Percentiles rank a stretch among this genome's conserved stretches.
These are phyloP conservation scores for Pocillopora meandrina DNA, from an alignment of 92 coral and sea anemone genomes.

Conservation along the genomic window DNA sequence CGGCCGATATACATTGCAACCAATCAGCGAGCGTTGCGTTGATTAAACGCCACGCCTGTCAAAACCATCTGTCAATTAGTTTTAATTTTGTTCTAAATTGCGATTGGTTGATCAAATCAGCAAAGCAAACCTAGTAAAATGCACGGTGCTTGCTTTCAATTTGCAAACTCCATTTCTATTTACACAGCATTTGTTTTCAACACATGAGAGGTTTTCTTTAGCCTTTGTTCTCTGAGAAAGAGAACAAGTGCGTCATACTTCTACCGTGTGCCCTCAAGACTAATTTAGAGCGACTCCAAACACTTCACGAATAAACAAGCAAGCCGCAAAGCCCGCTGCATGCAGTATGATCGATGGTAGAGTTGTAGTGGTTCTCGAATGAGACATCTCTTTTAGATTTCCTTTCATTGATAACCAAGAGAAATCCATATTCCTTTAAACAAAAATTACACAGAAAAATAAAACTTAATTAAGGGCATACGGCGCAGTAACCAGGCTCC, in stretches of 20 bases:
- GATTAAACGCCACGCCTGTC: conserved; percentile 95
- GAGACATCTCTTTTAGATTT: too few relatives aligned
- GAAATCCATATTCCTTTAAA: too few relatives aligned
- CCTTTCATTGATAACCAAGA: too few relatives aligned
- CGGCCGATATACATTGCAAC: conserved; percentile 53
- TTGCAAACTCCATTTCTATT: conserved; percentile 55
- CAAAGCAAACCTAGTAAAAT: conserved; percentile 77
- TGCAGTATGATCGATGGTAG: too few relatives aligned
- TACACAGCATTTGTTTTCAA: conserved; percentile 72
- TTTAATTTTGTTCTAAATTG: conserved; percentile 62
- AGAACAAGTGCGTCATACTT: background rate
- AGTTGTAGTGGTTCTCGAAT: too few relatives aligned
- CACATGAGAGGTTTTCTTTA: conserved; percentile 58
- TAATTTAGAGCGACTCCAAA: background rate
- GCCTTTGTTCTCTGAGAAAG: conserved; percentile 2
- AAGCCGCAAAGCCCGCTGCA: too few relatives aligned
- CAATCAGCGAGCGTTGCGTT: conserved; percentile 78
- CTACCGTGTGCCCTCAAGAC: background rate
- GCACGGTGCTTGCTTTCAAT: conserved; percentile 71
- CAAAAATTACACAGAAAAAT: too few relatives aligned
- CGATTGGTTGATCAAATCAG: conserved; percentile 82
- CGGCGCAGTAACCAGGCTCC: too few relatives aligned
- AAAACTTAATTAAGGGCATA: too few relatives aligned
- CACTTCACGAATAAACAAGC: too few relatives aligned
- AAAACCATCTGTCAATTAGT: conserved; percentile 89